These are phyloP conservation scores for Drosophila mayri DNA, from an alignment of 1,140 invertebrate species.

Conservation along the genomic window DNA sequence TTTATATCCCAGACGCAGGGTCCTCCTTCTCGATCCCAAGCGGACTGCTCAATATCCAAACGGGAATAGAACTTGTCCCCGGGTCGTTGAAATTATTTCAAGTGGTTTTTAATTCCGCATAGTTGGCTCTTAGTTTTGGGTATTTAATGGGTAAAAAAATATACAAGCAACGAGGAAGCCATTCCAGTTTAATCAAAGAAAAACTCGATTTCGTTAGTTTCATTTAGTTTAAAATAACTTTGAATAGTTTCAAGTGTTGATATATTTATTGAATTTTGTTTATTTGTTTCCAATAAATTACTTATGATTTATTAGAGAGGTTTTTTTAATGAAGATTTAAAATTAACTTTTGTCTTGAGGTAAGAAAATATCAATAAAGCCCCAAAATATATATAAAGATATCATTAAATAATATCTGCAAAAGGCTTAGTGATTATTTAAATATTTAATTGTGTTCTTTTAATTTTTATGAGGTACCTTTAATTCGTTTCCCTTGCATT, in stretches of 20 bases:
- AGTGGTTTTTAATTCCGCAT: slow-evolving; percentile 69
- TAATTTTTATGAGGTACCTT: neutral
- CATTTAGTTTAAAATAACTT: neutral
- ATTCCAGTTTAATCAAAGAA: neutral
- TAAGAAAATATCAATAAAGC: too few relatives aligned
- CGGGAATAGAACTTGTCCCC: slow-evolving; percentile 56
- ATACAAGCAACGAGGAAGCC: slow-evolving; percentile 9
- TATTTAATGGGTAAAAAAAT: slow-evolving; percentile 13
- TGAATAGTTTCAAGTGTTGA: neutral
- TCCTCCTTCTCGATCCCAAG: slow-evolving; percentile 3
- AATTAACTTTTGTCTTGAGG: neutral
- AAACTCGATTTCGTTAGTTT: neutral
- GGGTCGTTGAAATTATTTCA: slow-evolving; percentile 48
- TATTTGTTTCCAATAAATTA: neutral
- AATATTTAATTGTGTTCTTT: too few relatives aligned
- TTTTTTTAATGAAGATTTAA: neutral
- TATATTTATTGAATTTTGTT: neutral
- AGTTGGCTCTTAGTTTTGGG: slow-evolving; percentile 27
- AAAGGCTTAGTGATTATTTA: too few relatives aligned
- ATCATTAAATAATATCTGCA: too few relatives aligned
- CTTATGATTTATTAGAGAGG: neutral
- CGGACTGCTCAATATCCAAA: slow-evolving; percentile 19
- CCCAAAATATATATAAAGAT: neutral
- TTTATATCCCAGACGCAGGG: slow-evolving; percentile 20
- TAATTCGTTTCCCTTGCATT: neutral